phyloP scores from a whole-genome alignment of 2,888 invertebrate genomes.

The Liopterus haemorrhoidalis region DNA sequence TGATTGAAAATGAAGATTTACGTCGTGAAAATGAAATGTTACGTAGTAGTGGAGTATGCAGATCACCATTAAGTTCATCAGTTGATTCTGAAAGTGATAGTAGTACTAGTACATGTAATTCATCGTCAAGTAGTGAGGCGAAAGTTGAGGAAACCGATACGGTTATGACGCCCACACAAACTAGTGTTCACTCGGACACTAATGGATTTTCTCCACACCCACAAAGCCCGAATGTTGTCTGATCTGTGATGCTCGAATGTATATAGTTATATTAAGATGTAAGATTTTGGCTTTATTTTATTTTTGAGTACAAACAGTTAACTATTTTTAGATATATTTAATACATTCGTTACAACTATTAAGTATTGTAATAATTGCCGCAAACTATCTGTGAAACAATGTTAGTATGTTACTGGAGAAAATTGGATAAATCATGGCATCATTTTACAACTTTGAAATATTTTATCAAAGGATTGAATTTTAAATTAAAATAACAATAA shows the following conservation, averaged over 20 bases:
- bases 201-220: slow-evolving; percentile 38
- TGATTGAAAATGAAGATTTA: slow-evolving; percentile 57
- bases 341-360: too few relatives aligned
- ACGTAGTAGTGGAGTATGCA: slow-evolving; percentile 40
- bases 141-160: slow-evolving; percentile 18
- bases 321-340: too few relatives aligned
- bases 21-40: slow-evolving; percentile 58
- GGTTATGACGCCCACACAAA: too few relatives aligned
- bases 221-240: slow-evolving; percentile 26
- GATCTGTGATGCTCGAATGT: slow-evolving; percentile 8
- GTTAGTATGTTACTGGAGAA: too few relatives aligned
- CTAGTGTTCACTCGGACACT: slow-evolving; percentile 37
- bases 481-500: too few relatives aligned
- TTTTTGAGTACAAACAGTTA: too few relatives aligned
- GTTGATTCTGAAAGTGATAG: slow-evolving; percentile 59
- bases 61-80: slow-evolving; percentile 47
- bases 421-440: too few relatives aligned
- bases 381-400: too few relatives aligned
- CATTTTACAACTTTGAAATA: too few relatives aligned
- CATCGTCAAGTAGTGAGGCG: slow-evolving; percentile 41
- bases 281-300: too few relatives aligned
- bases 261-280: slow-evolving; percentile 8
- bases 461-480: too few relatives aligned
- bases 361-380: too few relatives aligned
- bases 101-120: slow-evolving; percentile 38